Evolutionary conservation across 2,113 vertebrate species (phyloP).

Genomic region (Catharus fuscescens): DNA sequence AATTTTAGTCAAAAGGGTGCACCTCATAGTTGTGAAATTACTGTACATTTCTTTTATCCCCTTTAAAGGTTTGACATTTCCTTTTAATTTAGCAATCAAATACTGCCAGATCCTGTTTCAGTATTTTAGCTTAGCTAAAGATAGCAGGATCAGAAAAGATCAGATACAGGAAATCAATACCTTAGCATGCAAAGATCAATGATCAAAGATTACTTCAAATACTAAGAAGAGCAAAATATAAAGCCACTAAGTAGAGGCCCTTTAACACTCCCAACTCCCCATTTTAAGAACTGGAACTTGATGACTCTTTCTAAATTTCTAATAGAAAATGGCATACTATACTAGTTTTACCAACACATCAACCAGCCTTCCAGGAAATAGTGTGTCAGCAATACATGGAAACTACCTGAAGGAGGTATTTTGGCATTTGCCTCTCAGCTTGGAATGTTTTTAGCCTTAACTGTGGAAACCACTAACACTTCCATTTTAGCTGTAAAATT

Average conservation of each 20-base stretch:
- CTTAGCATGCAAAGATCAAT: neutral
- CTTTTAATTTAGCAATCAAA: neutral
- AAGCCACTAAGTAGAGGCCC: neutral
- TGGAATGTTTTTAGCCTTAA: slow-evolving; percentile 1
- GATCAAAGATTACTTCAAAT: neutral
- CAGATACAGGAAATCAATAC: neutral
- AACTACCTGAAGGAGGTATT: neutral
- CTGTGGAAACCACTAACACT: neutral
- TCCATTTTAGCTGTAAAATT: neutral
- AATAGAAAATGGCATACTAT: neutral
- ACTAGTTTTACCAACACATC: neutral
- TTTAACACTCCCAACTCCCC: neutral
- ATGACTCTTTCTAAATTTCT: neutral
- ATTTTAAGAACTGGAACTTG: neutral
- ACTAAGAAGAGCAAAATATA: neutral
- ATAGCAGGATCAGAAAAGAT: neutral
- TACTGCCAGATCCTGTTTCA: neutral
- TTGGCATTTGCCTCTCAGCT: neutral
- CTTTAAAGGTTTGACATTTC: neutral
- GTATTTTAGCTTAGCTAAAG: neutral
- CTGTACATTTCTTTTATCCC: neutral
- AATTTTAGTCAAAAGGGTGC: too few relatives aligned
- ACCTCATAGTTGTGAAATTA: too few relatives aligned
- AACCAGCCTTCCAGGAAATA: slow-evolving; percentile 19
- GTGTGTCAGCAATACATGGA: slow-evolving; percentile 6